Percentiles rank a stretch among this genome's conserved stretches.
phyloP scores from a whole-genome alignment of 2,888 invertebrate genomes.

The Axea sp. region DNA sequence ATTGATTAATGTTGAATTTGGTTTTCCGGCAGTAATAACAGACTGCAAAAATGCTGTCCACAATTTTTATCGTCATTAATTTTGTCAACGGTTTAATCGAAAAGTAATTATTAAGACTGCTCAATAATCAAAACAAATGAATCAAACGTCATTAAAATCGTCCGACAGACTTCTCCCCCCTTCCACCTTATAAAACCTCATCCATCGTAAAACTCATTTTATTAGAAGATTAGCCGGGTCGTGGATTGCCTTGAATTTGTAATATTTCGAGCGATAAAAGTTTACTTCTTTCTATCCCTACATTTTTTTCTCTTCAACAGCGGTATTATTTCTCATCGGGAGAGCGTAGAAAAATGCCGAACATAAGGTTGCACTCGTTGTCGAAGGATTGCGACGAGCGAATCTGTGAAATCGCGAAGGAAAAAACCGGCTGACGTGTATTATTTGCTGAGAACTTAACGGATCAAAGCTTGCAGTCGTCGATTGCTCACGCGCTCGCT shows the following conservation, averaged over 20 bases:
- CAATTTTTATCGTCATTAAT: constrained; percentile 34
- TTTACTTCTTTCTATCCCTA: no score
- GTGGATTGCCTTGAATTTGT: neutral
- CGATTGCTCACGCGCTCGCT: constrained; percentile 44
- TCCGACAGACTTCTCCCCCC: neutral
- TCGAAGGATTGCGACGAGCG: no score
- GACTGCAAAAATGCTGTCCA: constrained; percentile 7
- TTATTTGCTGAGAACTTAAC: constrained; percentile 21
- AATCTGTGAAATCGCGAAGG: constrained; percentile 3
- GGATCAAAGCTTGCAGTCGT: constrained; percentile 28
- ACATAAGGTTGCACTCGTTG: neutral
- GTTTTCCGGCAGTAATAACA: constrained; percentile 8
- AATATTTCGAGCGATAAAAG: no score
- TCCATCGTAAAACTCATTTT: constrained; percentile 7
- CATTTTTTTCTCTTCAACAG: no score
- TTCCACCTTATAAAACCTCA: neutral
- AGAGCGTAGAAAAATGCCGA: neutral
- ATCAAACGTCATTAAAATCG: constrained; percentile 9
- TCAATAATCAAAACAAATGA: constrained; percentile 31
- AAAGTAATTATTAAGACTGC: constrained; percentile 5
- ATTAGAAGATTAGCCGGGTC: constrained; percentile 16
- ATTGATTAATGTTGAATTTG: constrained; percentile 28
- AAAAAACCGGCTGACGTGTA: constrained; percentile 20
- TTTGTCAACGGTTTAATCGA: constrained; percentile 8
- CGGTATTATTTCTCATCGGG: no score